Evolutionary conservation across 2,888 invertebrate genomes (phyloP).

Genomic region (Didymodactylos carnosus): DNA sequence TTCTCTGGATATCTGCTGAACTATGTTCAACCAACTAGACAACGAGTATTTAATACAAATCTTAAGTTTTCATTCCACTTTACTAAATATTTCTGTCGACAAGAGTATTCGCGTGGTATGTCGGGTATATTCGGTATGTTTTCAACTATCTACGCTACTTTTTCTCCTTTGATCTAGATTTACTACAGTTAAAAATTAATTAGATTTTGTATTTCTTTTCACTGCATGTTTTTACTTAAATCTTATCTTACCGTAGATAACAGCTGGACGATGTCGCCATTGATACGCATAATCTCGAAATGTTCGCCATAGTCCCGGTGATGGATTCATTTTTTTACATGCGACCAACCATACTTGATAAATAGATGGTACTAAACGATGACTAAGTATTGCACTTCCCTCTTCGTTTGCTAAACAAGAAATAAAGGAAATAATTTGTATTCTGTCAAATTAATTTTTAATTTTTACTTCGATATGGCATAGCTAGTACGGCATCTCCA

Average conservation of each 20-base stretch:
- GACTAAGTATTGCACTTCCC: slow-evolving; percentile 43
- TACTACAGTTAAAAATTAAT: too few species aligned
- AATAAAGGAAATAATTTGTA: background rate
- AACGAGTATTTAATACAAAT: too few species aligned
- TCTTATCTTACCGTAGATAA: slow-evolving; percentile 82
- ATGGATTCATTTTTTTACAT: slow-evolving; percentile 64
- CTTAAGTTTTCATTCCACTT: too few species aligned
- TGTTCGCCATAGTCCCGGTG: slow-evolving; percentile 84
- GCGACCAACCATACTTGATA: slow-evolving; percentile 67
- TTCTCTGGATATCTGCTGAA: too few species aligned
- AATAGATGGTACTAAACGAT: slow-evolving; percentile 71
- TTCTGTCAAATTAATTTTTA: too few species aligned
- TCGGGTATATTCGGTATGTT: slow-evolving; percentile 19
- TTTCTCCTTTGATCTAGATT: too few species aligned
- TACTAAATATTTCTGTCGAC: too few species aligned
- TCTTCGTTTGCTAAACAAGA: background rate
- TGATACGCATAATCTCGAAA: slow-evolving; percentile 69
- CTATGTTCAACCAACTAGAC: too few species aligned
- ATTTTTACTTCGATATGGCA: slow-evolving; percentile 47
- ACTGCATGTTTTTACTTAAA: slow-evolving; percentile 42
- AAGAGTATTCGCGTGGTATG: too few species aligned
- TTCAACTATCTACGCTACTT: too few species aligned
- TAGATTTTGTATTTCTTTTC: too few species aligned
- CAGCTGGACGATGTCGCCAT: slow-evolving; percentile 77
- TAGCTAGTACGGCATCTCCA: slow-evolving; percentile 69